These are phyloP conservation scores for Cinclus cinclus DNA, from an alignment of 2,113 vertebrate genomes.

Conservation along the genomic window DNA sequence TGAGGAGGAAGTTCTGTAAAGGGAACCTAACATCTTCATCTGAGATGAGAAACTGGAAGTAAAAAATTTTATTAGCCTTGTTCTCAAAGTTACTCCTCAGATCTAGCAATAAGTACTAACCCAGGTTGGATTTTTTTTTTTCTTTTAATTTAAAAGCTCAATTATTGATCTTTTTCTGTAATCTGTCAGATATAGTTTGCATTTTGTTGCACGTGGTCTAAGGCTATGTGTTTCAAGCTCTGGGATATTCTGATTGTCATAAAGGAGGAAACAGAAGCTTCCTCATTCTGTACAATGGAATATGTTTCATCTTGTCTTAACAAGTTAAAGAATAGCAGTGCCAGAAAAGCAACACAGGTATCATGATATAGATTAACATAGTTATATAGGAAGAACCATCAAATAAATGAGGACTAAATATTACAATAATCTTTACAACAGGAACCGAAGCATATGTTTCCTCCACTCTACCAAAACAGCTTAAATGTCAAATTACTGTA, in stretches of 20 bases:
- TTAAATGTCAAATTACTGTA: background rate
- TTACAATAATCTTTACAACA: background rate
- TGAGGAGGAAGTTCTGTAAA: background rate
- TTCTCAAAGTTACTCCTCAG: background rate
- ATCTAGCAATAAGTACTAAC: background rate
- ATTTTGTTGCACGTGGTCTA: background rate
- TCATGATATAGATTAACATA: background rate
- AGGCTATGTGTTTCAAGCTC: background rate
- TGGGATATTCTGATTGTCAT: background rate
- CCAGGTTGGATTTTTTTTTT: background rate
- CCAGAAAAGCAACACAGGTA: background rate
- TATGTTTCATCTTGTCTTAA: background rate
- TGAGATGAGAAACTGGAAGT: background rate
- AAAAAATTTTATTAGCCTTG: background rate
- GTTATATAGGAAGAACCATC: background rate
- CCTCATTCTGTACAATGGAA: background rate
- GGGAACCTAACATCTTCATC: background rate
- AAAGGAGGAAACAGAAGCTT: background rate
- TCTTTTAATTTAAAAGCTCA: background rate
- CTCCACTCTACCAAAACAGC: background rate
- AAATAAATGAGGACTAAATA: background rate
- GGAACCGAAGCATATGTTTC: fast-evolving
- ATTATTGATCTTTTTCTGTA: background rate
- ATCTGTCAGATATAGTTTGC: background rate
- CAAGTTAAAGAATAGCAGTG: background rate